Conservation (phyloP, 1,140 invertebrate genomes). For the Drosophila aff. region DNA sequence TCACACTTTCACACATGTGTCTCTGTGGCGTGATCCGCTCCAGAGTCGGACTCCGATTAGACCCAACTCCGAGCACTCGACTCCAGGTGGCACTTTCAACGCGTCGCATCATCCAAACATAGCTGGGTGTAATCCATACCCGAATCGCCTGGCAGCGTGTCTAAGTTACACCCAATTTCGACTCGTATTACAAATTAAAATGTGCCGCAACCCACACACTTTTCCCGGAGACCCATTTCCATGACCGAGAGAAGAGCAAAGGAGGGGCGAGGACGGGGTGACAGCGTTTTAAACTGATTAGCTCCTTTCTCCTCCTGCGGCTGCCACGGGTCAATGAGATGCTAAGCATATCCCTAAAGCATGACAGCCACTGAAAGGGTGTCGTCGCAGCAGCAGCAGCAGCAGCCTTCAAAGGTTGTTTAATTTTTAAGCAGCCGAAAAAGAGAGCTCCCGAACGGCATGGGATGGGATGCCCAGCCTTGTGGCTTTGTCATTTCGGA, state of each 20-base stretch:
- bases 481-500: conserved; percentile 70
- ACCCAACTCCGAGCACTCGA: background rate
- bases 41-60: conserved; percentile 3
- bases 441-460: conserved; percentile 11
- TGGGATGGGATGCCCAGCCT: conserved; percentile 22
- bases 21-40: conserved; percentile 46
- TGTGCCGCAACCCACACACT: conserved; percentile 67
- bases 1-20: conserved; percentile 65
- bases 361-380: conserved; percentile 72
- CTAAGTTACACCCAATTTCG: conserved; percentile 81
- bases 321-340: conserved; percentile 80
- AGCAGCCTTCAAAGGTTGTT: conserved; percentile 65
- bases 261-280: conserved; percentile 37
- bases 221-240: conserved; percentile 27
- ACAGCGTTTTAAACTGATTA: conserved; percentile 77
- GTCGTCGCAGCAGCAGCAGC: conserved; percentile 32
- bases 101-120: conserved; percentile 27
- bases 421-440: conserved; percentile 68
- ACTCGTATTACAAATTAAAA: conserved; percentile 85
- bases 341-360: conserved; percentile 61
- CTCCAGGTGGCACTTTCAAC: conserved; percentile 34
- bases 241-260: background rate
- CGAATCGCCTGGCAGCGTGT: conserved; percentile 61
- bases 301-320: conserved; percentile 46
- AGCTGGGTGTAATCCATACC: conserved; percentile 73